phyloP scores from a whole-genome alignment of 2,888 invertebrate genomes.

The Rhogogaster chlorosoma region DNA sequence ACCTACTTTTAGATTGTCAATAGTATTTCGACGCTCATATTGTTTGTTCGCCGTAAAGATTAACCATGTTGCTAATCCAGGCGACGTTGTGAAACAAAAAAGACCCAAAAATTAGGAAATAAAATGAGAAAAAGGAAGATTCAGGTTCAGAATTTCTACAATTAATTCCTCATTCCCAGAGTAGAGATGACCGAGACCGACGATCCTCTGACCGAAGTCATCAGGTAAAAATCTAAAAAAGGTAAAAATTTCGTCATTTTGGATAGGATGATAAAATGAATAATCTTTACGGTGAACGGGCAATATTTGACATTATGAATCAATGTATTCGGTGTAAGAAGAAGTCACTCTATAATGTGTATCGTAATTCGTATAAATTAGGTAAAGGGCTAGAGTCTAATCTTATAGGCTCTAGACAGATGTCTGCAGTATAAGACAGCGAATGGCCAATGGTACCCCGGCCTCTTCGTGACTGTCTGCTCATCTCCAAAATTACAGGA shows the following conservation, averaged over 20 bases:
- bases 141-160: neutral
- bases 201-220: neutral
- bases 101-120: neutral
- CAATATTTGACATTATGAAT: slow-evolving; percentile 45
- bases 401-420: slow-evolving; percentile 19
- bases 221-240: neutral
- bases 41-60: slow-evolving; percentile 49
- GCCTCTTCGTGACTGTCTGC: slow-evolving; percentile 48
- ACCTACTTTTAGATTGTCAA: slow-evolving; percentile 29
- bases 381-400: slow-evolving; percentile 13
- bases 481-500: slow-evolving; percentile 37
- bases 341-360: slow-evolving; percentile 60
- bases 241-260: too few species aligned
- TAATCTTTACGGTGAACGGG: slow-evolving; percentile 41
- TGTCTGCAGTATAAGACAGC: slow-evolving; percentile 35
- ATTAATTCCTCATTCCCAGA: neutral
- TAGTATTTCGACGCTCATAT: slow-evolving; percentile 41
- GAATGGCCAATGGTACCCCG: slow-evolving; percentile 35
- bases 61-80: neutral
- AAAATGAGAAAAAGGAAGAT: neutral
- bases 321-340: slow-evolving; percentile 57
- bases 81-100: neutral
- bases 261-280: neutral
- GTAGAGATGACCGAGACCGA: neutral
- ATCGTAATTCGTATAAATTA: slow-evolving; percentile 56